Percentiles rank a stretch among this genome's conserved stretches.
Evolutionary conservation across 1,140 invertebrate genomes (phyloP).

Genomic region (Tetragnatha versicolor): DNA sequence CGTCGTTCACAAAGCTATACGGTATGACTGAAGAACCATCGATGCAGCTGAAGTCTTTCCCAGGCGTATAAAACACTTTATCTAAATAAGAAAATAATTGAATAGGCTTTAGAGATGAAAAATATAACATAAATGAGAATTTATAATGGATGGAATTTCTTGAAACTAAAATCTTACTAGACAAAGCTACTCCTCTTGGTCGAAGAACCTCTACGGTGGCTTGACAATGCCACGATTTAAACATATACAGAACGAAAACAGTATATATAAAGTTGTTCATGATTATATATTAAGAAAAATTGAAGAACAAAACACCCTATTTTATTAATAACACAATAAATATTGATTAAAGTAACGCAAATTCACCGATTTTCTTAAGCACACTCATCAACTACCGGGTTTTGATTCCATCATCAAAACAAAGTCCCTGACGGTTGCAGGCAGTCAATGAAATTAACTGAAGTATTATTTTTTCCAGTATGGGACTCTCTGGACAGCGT

Average conservation of each 20-base stretch:
- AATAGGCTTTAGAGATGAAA: background rate
- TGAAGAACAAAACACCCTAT: no score
- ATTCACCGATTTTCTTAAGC: no score
- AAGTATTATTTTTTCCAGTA: no score
- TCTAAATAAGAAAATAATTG: slow-evolving; percentile 43
- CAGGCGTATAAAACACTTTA: slow-evolving; percentile 61
- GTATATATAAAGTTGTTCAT: background rate
- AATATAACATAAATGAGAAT: background rate
- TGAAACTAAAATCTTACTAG: slow-evolving; percentile 39
- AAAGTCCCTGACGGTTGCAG: no score
- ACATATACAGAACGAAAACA: background rate
- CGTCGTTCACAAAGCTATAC: slow-evolving; percentile 91
- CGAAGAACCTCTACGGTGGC: slow-evolving; percentile 51
- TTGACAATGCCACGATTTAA: background rate
- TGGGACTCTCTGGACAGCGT: no score
- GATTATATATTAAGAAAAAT: no score
- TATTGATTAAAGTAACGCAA: no score
- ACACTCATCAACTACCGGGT: no score
- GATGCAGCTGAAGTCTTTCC: slow-evolving; percentile 82
- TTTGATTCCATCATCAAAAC: no score
- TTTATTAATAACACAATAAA: no score
- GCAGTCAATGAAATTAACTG: no score
- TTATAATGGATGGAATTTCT: background rate
- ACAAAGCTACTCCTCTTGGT: slow-evolving; percentile 56
- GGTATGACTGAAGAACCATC: slow-evolving; percentile 85